Evolutionary conservation across 2,113 vertebrate species (phyloP).

Genomic region (Orientallactaga bullata): DNA sequence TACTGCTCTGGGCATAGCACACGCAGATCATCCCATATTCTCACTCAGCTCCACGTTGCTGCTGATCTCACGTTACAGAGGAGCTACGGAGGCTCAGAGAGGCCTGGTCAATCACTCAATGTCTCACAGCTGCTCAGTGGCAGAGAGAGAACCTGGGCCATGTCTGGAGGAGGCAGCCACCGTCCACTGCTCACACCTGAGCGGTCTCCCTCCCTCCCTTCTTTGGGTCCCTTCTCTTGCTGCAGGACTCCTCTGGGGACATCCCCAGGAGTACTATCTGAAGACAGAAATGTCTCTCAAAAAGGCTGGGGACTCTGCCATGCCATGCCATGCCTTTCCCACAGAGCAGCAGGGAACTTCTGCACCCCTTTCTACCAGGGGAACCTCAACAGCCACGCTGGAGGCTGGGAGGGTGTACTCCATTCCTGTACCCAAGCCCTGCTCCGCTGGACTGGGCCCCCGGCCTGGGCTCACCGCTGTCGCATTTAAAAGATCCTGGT

Average conservation of each 20-base stretch:
- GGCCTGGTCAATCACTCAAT: not conserved
- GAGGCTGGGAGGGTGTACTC: too few relatives aligned
- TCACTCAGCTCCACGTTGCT: accelerated
- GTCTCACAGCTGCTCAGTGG: not conserved
- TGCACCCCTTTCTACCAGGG: not conserved
- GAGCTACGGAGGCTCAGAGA: not conserved
- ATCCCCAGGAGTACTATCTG: not conserved
- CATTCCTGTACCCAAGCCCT: too few relatives aligned
- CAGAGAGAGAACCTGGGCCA: not conserved
- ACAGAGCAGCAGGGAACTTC: not conserved
- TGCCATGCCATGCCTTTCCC: not conserved
- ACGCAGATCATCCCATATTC: accelerated
- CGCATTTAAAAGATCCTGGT: not conserved
- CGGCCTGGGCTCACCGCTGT: not conserved
- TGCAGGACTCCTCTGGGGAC: not conserved
- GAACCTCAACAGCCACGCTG: not conserved
- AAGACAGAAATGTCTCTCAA: not conserved
- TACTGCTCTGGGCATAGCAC: accelerated
- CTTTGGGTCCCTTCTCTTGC: not conserved
- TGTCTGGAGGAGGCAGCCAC: not conserved
- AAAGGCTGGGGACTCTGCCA: too few relatives aligned
- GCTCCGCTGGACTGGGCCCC: not conserved
- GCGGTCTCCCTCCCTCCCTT: not conserved
- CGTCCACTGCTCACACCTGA: too few relatives aligned
- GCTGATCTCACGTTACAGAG: accelerated